Evolutionary conservation across 2,888 invertebrate species (phyloP).

Genomic region (Drosophila pegasa): DNA sequence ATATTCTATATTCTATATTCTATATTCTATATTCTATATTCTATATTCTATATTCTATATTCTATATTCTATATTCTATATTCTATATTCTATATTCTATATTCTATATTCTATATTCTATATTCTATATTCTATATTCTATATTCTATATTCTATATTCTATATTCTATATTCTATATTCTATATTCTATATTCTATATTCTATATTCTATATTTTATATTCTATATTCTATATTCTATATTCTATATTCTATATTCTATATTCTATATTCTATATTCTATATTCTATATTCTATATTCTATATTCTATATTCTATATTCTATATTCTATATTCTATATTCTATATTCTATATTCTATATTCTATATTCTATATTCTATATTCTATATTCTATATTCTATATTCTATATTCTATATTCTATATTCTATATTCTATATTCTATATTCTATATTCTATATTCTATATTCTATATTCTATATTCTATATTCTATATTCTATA

Average conservation of each 20-base stretch:
- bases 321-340: constrained; percentile 4
- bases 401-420: constrained; percentile 2
- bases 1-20: constrained; percentile 6
- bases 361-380: constrained; percentile 5
- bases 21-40: constrained; percentile 7
- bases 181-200: constrained; percentile 10
- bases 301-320: constrained; percentile 5
- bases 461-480: constrained; percentile 5
- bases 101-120: constrained; percentile 11
- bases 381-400: constrained; percentile 2
- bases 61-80: constrained; percentile 13
- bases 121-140: constrained; percentile 12
- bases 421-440: constrained; percentile 2
- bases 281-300: constrained; percentile 6
- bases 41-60: constrained; percentile 12
- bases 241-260: constrained; percentile 4
- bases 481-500: constrained; percentile 8
- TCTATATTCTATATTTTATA: constrained; percentile 8
- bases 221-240: constrained; percentile 4
- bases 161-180: constrained; percentile 11
- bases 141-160: constrained; percentile 12
- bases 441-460: constrained; percentile 4
- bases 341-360: constrained; percentile 5
- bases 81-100: constrained; percentile 13
- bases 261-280: constrained; percentile 6